Percentiles rank a stretch among this genome's conserved stretches.
These are phyloP conservation scores for Neodiprion lecontei DNA, from an alignment of 1,140 invertebrate genomes.

Conservation along the genomic window DNA sequence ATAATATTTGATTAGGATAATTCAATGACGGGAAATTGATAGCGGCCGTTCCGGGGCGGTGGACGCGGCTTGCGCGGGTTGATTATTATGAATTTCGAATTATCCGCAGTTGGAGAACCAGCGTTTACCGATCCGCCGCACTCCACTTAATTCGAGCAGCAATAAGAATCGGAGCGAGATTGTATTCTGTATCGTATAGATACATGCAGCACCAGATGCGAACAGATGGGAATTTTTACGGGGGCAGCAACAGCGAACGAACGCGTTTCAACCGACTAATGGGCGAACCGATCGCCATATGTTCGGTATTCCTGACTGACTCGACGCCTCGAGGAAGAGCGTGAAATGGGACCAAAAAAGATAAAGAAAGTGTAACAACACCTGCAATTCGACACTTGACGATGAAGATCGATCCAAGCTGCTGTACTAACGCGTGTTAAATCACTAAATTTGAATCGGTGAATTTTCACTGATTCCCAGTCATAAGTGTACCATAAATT, in stretches of 20 bases:
- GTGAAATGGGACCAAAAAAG: not conserved
- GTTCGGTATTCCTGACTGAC: not conserved
- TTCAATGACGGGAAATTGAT: conserved; percentile 31
- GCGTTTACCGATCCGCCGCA: no score
- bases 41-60: not conserved
- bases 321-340: not conserved
- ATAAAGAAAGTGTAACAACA: not conserved
- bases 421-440: no score
- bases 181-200: no score
- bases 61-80: no score
- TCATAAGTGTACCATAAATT: no score
- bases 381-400: not conserved
- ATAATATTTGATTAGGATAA: conserved; percentile 43
- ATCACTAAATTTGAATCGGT: not conserved
- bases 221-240: not conserved
- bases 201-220: no score
- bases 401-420: no score
- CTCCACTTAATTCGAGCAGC: no score
- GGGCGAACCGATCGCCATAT: not conserved
- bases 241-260: not conserved
- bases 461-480: no score
- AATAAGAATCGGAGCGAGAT: no score
- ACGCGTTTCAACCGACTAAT: not conserved
- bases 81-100: no score
- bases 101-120: no score